Base-by-base conservation (phyloP, 2,888 invertebrate genomes). In the Hanleya hanleyi region DNA sequence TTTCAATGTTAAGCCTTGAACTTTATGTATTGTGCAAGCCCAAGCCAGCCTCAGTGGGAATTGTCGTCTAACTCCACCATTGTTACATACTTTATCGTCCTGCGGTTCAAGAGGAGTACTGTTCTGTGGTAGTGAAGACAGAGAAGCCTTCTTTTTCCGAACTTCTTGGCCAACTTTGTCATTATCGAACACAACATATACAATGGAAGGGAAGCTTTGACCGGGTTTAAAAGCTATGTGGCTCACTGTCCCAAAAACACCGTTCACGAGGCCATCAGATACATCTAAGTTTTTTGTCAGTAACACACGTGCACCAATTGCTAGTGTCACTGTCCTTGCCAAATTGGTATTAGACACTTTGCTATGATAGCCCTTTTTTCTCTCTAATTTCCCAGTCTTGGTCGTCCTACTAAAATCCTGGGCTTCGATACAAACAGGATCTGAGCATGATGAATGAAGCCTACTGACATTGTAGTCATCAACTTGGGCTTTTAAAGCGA, bases 401-500 rank as follows among this genome's bases (percentile, higher is more conserved):
- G 64, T 47, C 35, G 70, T 66, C 38, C 68, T 75, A 7, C 15
- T 12, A 65, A 36, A 75, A 61, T 75, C 73, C 57, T 70, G 15
- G 7, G 73, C 76, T 47, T 62, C 49, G 37, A 76, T 65, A 12
- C 47, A 26, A 36, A 70, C 65, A 18, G 66, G 15, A 26, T 73
- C 51, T 26, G 26, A 15, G 32, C 66, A 62, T 26, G 32, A 15
- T 65, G 7, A 41, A 29, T 38, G 26, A 22, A 73, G 33, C 66
- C 66, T 68, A n/a, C 47, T 57, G 6, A 61, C 15, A 47, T 76
- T 76, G 50, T 68, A 38, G 41, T 15, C 65, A 49, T 76, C 64
- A 0, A 70, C 70, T 33, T 73, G 73, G 4, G 57, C 70, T 65
- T 76, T 76, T 26, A 70, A 70, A 35, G 76, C 38, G 65, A 37